Percentiles rank a stretch among this genome's conserved stretches.
Evolutionary conservation across 1,140 invertebrate genomes (phyloP).

Genomic region (Spodoptera frugiperda): DNA sequence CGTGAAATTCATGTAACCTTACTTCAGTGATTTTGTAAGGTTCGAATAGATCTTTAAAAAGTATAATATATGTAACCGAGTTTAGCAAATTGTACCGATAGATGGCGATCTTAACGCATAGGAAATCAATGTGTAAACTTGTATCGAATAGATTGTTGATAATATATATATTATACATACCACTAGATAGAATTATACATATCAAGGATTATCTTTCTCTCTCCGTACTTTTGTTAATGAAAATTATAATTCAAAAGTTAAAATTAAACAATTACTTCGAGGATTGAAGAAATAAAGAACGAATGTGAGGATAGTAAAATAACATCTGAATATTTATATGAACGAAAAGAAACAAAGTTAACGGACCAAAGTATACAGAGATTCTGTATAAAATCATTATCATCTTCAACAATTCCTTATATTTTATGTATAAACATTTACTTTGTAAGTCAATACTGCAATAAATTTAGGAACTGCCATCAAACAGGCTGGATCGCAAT

Average conservation of each 20-base stretch:
- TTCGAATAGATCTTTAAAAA: slow-evolving; percentile 32
- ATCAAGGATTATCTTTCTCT: slow-evolving; percentile 36
- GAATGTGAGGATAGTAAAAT: neutral
- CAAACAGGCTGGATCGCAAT: too few relatives aligned
- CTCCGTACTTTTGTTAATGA: slow-evolving; percentile 9
- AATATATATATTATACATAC: too few relatives aligned
- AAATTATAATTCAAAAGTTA: neutral
- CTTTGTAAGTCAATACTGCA: too few relatives aligned
- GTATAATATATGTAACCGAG: slow-evolving; percentile 15
- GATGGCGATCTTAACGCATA: slow-evolving; percentile 19
- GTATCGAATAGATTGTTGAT: slow-evolving; percentile 46
- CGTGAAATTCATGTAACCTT: neutral
- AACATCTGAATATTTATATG: neutral
- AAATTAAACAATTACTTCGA: neutral
- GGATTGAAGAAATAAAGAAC: neutral
- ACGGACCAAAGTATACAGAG: slow-evolving; percentile 33
- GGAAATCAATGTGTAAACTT: slow-evolving; percentile 5
- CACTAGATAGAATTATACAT: slow-evolving; percentile 53
- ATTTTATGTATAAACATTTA: too few relatives aligned
- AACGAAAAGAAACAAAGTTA: neutral
- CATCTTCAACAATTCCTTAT: neutral
- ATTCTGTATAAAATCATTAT: neutral
- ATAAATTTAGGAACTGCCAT: too few relatives aligned
- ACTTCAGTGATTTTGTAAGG: slow-evolving; percentile 10
- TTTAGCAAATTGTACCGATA: slow-evolving; percentile 23